Evolutionary conservation across 2,113 vertebrate genomes (phyloP).

Genomic region (Dolichallabes microphthalmus): DNA sequence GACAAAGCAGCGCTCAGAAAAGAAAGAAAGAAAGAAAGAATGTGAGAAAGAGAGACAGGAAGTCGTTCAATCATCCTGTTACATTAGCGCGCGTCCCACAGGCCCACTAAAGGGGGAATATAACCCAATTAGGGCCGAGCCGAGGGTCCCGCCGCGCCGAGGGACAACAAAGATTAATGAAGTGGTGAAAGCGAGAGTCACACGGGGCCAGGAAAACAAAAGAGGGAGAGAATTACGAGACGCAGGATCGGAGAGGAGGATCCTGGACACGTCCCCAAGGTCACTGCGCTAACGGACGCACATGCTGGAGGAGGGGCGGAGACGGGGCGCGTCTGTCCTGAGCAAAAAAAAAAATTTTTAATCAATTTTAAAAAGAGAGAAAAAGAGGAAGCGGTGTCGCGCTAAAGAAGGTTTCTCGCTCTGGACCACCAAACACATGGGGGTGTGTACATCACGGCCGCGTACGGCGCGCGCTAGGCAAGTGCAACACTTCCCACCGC

Average conservation of each 20-base stretch:
- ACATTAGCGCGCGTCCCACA: constrained; percentile 52
- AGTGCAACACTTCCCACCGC: constrained; percentile 25
- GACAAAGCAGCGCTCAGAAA: constrained; percentile 20
- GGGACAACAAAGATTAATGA: constrained; percentile 61
- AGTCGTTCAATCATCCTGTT: constrained; percentile 59
- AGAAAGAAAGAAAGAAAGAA: constrained; percentile 36
- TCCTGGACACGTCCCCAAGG: neutral
- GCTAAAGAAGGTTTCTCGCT: constrained; percentile 10
- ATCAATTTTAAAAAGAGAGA: neutral
- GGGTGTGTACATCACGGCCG: neutral
- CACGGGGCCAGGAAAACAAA: constrained; percentile 38
- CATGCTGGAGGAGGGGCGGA: neutral
- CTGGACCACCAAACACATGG: constrained; percentile 52
- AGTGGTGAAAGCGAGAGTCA: constrained; percentile 52
- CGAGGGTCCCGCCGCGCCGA: constrained; percentile 43
- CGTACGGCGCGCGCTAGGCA: neutral
- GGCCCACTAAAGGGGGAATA: constrained; percentile 49
- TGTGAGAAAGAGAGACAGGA: constrained; percentile 25
- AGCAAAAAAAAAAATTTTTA: constrained; percentile 49
- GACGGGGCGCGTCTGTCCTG: neutral
- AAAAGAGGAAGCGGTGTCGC: neutral
- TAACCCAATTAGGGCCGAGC: constrained; percentile 60
- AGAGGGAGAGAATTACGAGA: constrained; percentile 4
- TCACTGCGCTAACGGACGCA: neutral
- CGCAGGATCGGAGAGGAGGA: constrained; percentile 13